Evolutionary conservation across 2,797 vertebrate genomes (phyloP).

Genomic region (Trachurus trachurus): DNA sequence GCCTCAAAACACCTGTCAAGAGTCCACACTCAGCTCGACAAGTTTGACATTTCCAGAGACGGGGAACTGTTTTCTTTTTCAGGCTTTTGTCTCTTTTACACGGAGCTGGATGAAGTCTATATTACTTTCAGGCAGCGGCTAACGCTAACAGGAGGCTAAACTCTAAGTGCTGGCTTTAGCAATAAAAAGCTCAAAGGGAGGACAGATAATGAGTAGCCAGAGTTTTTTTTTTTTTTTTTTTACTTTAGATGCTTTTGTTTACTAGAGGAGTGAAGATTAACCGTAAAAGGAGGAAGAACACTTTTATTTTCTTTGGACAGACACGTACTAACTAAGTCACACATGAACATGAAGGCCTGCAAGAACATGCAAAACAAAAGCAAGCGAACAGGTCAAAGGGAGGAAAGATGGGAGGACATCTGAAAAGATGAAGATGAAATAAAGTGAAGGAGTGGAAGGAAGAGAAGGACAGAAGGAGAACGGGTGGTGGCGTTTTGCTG

Average conservation of each 20-base stretch:
- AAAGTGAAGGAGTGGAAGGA: too few relatives aligned
- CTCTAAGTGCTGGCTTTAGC: background rate
- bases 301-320: background rate
- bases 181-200: background rate
- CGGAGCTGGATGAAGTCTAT: background rate
- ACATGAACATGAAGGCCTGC: background rate
- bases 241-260: background rate
- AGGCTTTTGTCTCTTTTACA: constrained; percentile 5
- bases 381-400: too few relatives aligned
- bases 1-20: constrained; percentile 68
- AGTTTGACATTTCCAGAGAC: constrained; percentile 55
- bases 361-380: background rate
- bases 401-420: background rate
- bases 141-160: background rate
- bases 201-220: background rate
- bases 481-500: constrained; percentile 17
- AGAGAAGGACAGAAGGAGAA: background rate
- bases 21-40: constrained; percentile 38
- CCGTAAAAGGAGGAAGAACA: background rate
- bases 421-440: background rate
- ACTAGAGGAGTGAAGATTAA: background rate
- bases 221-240: too few relatives aligned
- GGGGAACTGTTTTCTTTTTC: background rate
- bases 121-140: background rate
- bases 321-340: background rate